These are phyloP conservation scores for Calonectris borealis DNA, from an alignment of 2,113 vertebrate genomes.

Conservation along the genomic window DNA sequence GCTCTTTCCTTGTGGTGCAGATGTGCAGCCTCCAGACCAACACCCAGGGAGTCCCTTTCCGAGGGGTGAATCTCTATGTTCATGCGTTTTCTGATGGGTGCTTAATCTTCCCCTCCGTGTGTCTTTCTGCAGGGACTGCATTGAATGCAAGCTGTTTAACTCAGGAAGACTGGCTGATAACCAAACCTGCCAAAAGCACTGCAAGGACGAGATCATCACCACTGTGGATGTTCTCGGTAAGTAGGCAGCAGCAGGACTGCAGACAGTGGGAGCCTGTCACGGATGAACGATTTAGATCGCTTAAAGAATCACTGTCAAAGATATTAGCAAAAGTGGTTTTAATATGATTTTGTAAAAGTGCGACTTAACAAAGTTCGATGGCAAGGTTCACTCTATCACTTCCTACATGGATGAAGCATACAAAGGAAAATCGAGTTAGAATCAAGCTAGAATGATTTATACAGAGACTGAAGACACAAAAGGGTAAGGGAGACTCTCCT, in stretches of 20 bases:
- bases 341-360: too few species aligned
- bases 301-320: too few species aligned
- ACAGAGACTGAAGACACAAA: too few species aligned
- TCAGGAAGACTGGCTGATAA: constrained; percentile 88
- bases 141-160: constrained; percentile 91
- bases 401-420: too few species aligned
- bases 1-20: background rate
- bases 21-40: background rate
- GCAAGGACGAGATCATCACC: constrained; percentile 90
- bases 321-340: too few species aligned
- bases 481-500: too few species aligned
- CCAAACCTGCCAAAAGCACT: constrained; percentile 92
- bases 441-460: too few species aligned
- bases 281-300: too few species aligned
- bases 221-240: constrained; percentile 86
- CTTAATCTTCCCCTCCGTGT: background rate
- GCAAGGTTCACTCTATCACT: too few species aligned
- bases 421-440: too few species aligned
- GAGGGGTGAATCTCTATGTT: background rate
- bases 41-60: background rate
- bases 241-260: constrained; percentile 34
- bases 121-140: constrained; percentile 85
- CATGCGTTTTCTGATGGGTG: accelerated
- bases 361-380: too few species aligned
- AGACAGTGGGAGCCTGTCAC: background rate